Conservation (phyloP, 1,140 invertebrate genomes). For the Penaeus indicus region DNA sequence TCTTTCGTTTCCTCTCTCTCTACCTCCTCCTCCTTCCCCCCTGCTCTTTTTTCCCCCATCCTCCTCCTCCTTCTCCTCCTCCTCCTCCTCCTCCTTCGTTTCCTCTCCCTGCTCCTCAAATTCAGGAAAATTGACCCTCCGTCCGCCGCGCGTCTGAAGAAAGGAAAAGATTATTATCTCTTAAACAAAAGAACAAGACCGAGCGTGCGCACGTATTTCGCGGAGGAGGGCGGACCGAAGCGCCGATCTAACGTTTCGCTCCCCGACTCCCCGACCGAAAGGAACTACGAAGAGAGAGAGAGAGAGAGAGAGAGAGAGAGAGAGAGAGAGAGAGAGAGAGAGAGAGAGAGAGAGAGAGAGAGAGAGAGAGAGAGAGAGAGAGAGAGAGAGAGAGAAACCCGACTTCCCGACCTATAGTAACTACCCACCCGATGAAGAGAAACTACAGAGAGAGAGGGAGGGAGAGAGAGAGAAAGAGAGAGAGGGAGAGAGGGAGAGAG, state of each 20-base stretch:
- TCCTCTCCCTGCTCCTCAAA: too few species aligned
- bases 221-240: background rate
- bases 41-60: too few species aligned
- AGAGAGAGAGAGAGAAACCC: background rate
- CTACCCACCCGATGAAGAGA: background rate
- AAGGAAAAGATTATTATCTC: background rate
- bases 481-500: too few species aligned
- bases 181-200: background rate
- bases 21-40: too few species aligned
- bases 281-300: background rate
- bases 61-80: too few species aligned
- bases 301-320: constrained; percentile 1
- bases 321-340: constrained; percentile 31
- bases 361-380: constrained; percentile 12
- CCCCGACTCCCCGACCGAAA: too few species aligned
- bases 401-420: background rate
- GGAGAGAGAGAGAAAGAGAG: too few species aligned
- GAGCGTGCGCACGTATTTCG: background rate
- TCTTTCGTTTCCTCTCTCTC: too few species aligned
- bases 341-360: constrained; percentile 6
- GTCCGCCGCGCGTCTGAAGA: background rate
- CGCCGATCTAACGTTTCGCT: too few species aligned
- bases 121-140: background rate
- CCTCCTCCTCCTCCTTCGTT: too few species aligned
- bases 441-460: too few species aligned